Evolutionary conservation across 2,113 vertebrate genomes (phyloP), one percentile per base, ranked within the genome.

Genomic region (Cyanoramphus novaezelandiae): DNA sequence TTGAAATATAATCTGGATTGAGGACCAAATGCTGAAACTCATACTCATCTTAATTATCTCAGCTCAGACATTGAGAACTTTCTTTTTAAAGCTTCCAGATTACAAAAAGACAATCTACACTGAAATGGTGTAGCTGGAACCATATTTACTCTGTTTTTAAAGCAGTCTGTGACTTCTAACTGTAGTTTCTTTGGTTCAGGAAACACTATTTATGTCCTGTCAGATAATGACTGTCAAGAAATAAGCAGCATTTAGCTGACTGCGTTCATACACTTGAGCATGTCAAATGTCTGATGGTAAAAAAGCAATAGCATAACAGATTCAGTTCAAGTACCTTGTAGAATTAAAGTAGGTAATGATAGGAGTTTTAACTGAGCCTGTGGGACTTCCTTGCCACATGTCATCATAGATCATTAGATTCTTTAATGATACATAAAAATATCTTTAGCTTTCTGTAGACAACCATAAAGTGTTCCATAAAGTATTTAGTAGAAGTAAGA

Each of bases 401-500:
- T 44, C 49, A 44, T 81, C 55, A 35, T 25, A 90, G 46, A 25
- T 33, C 57, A 70, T 52, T n/a, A 83, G 44, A 47, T 79, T 82
- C 23, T 82, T 86, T 92, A 70, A 95, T 59, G 21, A 69, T 69
- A 92, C 49, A 57, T 65, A 81, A 88, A 90, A 65, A 44, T 71
- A 91, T 55, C 72, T 64, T 82, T 57, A 82, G 19, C 18, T 63
- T 77, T 92, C 55, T 87, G 13, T 33, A 79, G 29, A 69, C 35
- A 83, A 20, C 5, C 11, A 43, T 50, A 72, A 80, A 89, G 44
- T 41, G 62, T 71, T 86, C 67, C 63, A 28, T 72, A 90, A 72
- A 88, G 91, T 13, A n/a, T 80, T 93, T 87, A 86, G 75, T 78
- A 86, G 78, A 91, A 92, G 44, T 69, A 50, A 96, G 81, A 86